Conservation (phyloP, 2,113 vertebrate genomes). For the Xiphophorus maculatus region DNA sequence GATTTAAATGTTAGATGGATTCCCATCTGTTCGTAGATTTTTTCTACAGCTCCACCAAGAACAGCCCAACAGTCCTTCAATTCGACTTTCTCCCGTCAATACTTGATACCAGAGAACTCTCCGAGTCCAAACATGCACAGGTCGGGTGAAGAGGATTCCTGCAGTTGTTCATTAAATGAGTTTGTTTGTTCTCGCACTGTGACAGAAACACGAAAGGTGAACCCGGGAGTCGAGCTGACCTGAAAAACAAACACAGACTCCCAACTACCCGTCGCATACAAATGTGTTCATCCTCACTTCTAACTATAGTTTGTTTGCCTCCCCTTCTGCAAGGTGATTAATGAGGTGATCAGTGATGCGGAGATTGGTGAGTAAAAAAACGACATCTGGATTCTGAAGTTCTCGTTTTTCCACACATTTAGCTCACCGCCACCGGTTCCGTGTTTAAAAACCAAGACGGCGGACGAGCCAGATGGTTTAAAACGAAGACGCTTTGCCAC, state of each 20-base stretch:
- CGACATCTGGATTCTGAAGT: background rate
- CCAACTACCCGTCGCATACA: constrained; percentile 6
- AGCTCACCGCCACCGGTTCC: background rate
- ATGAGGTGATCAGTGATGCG: background rate
- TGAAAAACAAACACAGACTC: constrained; percentile 24
- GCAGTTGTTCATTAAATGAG: constrained; percentile 14
- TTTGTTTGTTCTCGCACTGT: constrained; percentile 10
- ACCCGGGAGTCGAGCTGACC: constrained; percentile 11
- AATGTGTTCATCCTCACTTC: constrained; percentile 6
- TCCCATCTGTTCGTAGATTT: background rate
- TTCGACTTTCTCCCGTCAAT: background rate
- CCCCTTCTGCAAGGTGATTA: constrained; percentile 4
- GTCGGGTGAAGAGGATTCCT: background rate
- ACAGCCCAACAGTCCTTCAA: background rate
- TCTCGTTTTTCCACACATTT: background rate
- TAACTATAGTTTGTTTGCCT: constrained; percentile 2
- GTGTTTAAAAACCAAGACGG: background rate
- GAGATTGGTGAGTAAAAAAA: background rate
- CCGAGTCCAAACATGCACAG: background rate
- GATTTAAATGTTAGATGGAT: background rate
- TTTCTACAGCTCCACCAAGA: background rate
- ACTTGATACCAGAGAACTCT: background rate
- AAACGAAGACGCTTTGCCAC: constrained; percentile 37
- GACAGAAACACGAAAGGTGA: constrained; percentile 20
- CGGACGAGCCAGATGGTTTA: constrained; percentile 24